phyloP scores from a whole-genome alignment of 2,797 vertebrate species.

The Micrastur ruficollis region DNA sequence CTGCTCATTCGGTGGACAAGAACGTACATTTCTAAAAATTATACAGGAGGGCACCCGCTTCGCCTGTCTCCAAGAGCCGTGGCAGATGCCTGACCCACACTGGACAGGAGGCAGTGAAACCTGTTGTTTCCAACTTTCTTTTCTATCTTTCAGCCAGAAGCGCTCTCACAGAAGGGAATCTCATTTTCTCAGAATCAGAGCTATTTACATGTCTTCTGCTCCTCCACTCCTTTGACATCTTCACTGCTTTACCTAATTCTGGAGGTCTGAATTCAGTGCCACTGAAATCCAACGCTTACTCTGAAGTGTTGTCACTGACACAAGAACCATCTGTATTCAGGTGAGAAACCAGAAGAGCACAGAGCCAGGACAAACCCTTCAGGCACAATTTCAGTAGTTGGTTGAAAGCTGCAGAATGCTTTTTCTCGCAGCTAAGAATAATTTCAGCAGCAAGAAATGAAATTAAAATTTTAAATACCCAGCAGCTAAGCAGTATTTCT shows the following conservation, averaged over 20 bases:
- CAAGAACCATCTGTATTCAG: neutral
- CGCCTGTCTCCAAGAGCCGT: fast-evolving
- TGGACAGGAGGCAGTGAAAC: neutral
- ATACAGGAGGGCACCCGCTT: neutral
- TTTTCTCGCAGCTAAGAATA: neutral
- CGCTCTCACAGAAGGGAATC: neutral
- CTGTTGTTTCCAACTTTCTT: no score
- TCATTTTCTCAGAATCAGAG: neutral
- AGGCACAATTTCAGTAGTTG: neutral
- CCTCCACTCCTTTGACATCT: neutral
- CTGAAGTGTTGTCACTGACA: neutral
- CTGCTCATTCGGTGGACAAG: fast-evolving
- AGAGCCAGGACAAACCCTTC: neutral
- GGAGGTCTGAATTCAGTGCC: neutral
- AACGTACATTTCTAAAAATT: fast-evolving
- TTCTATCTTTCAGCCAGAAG: neutral
- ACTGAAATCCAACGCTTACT: neutral
- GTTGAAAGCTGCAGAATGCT: neutral
- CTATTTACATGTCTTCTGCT: neutral
- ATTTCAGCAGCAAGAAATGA: neutral
- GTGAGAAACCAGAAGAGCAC: neutral
- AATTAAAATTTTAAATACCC: neutral
- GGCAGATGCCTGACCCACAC: fast-evolving
- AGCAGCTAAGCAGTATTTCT: neutral
- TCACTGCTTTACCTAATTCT: fast-evolving